Percentiles rank a stretch among this genome's conserved stretches.
Evolutionary conservation across 2,888 invertebrate genomes (phyloP).

Genomic region (Lomographa bimaculata): DNA sequence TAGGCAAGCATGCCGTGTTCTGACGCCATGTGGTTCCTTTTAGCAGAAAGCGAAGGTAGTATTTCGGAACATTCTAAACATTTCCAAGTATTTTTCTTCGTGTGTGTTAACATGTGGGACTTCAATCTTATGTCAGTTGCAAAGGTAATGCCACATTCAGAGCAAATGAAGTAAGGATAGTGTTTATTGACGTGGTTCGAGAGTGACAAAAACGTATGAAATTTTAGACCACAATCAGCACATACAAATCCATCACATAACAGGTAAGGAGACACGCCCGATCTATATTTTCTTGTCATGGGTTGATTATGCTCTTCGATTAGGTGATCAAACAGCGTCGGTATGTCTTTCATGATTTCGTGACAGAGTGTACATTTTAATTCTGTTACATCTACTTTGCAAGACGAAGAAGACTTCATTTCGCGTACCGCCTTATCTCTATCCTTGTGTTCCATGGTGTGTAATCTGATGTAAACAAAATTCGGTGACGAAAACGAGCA

Average conservation of each 20-base stretch:
- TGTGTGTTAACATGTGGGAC: slow-evolving; percentile 32
- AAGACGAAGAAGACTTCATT: not conserved
- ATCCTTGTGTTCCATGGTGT: slow-evolving; percentile 37
- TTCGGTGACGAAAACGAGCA: slow-evolving; percentile 40
- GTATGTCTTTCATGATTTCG: slow-evolving; percentile 1
- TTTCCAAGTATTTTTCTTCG: slow-evolving; percentile 5
- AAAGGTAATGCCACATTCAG: not conserved
- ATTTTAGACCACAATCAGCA: slow-evolving; percentile 7
- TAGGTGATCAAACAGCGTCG: slow-evolving; percentile 10
- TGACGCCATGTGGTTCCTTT: slow-evolving; percentile 49
- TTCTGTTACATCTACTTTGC: slow-evolving; percentile 12
- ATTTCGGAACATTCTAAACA: slow-evolving; percentile 42
- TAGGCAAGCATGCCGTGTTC: slow-evolving; percentile 46
- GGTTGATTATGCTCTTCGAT: slow-evolving; percentile 10
- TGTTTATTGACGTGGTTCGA: slow-evolving; percentile 54
- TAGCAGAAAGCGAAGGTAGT: slow-evolving; percentile 23
- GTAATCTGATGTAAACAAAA: slow-evolving; percentile 3
- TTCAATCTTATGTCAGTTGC: not conserved
- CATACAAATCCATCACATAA: slow-evolving; percentile 6
- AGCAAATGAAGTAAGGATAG: slow-evolving; percentile 18
- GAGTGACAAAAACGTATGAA: slow-evolving; percentile 21
- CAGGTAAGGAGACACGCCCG: slow-evolving; percentile 8
- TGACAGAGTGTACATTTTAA: slow-evolving; percentile 11
- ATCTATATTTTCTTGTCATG: slow-evolving; percentile 1
- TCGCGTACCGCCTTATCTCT: slow-evolving; percentile 34